phyloP scores from a whole-genome alignment of 2,888 invertebrate species.

The Drosophila flavopinicola region DNA sequence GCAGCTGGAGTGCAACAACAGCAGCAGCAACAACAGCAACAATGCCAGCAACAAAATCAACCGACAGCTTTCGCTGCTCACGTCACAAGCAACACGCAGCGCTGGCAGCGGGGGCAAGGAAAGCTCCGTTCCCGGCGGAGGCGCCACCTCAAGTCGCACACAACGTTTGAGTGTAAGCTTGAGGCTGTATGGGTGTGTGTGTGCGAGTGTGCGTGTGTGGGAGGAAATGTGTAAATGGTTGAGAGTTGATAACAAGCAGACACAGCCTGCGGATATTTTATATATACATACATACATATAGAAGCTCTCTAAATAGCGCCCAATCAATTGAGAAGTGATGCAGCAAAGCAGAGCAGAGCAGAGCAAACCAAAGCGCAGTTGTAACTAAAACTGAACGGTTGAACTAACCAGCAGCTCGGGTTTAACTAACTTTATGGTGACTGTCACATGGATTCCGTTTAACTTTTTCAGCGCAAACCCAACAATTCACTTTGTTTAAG shows the following conservation, averaged over 20 bases:
- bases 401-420: slow-evolving; percentile 17
- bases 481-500: too few species aligned
- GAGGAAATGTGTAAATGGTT: slow-evolving; percentile 8
- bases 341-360: not conserved
- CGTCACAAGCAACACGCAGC: slow-evolving; percentile 84
- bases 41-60: slow-evolving; percentile 86
- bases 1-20: slow-evolving; percentile 85
- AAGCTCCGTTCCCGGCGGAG: slow-evolving; percentile 85
- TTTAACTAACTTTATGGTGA: not conserved
- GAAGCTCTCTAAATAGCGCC: not conserved
- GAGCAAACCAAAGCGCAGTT: too few species aligned
- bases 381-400: too few species aligned
- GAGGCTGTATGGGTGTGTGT: slow-evolving; percentile 19
- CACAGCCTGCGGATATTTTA: slow-evolving; percentile 7
- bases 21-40: slow-evolving; percentile 84
- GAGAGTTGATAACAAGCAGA: slow-evolving; percentile 20
- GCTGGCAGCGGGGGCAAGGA: slow-evolving; percentile 85
- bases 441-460: not conserved
- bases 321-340: slow-evolving; percentile 23
- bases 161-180: slow-evolving; percentile 91
- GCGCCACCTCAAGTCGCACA: slow-evolving; percentile 83
- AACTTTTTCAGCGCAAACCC: slow-evolving; percentile 7
- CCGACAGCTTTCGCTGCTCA: slow-evolving; percentile 88
- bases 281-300: too few species aligned
- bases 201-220: slow-evolving; percentile 14